Evolutionary conservation across 2,797 vertebrate genomes (phyloP).

Genomic region (Paguma larvata): DNA sequence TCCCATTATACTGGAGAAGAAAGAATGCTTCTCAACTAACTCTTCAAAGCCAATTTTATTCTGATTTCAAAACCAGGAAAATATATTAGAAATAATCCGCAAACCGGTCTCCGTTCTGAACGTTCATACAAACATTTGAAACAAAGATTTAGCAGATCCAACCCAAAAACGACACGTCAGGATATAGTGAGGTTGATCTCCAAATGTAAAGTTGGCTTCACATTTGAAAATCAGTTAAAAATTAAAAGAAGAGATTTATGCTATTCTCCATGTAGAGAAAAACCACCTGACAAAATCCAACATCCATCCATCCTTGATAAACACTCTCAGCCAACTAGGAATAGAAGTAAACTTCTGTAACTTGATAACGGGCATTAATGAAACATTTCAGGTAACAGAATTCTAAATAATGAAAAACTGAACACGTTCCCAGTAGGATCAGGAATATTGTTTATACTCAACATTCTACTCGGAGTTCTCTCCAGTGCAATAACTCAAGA

Average conservation of each 20-base stretch:
- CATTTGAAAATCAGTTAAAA: not conserved
- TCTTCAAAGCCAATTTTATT: not conserved
- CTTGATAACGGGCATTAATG: too few species aligned
- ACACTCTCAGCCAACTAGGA: not conserved
- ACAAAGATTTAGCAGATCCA: not conserved
- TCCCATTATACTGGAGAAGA: not conserved
- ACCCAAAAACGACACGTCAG: not conserved
- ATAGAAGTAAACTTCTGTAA: not conserved
- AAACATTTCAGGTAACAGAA: fast-evolving
- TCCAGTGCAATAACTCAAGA: not conserved
- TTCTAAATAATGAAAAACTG: not conserved
- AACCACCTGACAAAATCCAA: not conserved
- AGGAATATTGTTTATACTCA: not conserved
- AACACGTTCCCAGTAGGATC: not conserved
- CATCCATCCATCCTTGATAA: too few species aligned
- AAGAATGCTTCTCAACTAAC: too few species aligned
- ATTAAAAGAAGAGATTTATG: not conserved
- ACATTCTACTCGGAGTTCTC: fast-evolving
- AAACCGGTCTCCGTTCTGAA: fast-evolving
- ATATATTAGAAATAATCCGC: too few species aligned
- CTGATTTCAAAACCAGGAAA: not conserved
- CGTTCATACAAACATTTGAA: fast-evolving
- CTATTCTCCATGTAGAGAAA: not conserved
- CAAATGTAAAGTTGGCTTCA: not conserved
- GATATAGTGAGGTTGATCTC: not conserved